phyloP scores from a whole-genome alignment of 2,113 vertebrate species.

The Indicator indicator region DNA sequence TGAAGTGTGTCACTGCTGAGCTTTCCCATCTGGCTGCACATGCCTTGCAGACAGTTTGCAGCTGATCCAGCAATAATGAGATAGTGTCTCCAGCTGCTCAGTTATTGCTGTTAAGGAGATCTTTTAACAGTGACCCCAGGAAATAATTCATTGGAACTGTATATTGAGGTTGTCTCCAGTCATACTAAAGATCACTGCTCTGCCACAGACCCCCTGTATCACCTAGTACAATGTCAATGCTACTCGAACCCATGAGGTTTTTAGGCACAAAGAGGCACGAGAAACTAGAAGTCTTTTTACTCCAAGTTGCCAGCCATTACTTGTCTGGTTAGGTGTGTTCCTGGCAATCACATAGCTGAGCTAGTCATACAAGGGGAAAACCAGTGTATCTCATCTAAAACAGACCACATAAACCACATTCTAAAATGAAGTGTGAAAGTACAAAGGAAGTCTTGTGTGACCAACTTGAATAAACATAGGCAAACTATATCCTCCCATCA shows the following conservation, averaged over 20 bases:
- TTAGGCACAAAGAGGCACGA: not conserved
- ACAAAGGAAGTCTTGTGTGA: not conserved
- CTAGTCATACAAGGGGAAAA: not conserved
- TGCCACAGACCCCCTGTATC: not conserved
- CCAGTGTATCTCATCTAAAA: not conserved
- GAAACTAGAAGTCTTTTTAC: not conserved
- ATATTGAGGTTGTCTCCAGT: not conserved
- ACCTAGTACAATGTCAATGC: not conserved
- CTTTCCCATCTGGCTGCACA: not conserved
- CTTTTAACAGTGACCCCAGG: not conserved
- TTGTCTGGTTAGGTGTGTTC: not conserved
- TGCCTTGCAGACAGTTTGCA: not conserved
- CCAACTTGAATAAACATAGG: not conserved
- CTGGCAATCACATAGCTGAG: not conserved
- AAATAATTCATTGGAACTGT: not conserved
- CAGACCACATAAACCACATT: not conserved
- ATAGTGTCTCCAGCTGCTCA: not conserved
- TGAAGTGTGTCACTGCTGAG: not conserved
- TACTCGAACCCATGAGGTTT: not conserved
- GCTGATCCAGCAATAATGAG: slow-evolving; percentile 1
- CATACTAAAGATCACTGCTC: not conserved
- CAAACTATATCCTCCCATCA: not conserved
- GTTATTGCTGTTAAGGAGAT: not conserved
- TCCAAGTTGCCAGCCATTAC: not conserved
- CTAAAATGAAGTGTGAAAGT: not conserved